Conservation (phyloP, 1,140 invertebrate species). For the Eumaeus atala region DNA sequence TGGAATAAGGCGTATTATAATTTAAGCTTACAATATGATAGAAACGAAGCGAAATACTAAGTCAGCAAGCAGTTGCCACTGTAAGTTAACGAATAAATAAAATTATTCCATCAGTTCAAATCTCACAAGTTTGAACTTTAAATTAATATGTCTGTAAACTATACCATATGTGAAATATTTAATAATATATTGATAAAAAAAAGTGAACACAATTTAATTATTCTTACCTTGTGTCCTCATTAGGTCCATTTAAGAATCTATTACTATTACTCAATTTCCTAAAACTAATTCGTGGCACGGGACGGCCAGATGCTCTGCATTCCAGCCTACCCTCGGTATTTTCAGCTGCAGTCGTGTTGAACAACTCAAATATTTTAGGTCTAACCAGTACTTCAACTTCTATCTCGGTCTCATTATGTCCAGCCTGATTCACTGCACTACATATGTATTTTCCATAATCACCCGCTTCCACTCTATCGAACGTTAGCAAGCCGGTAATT, state of each 20-base stretch:
- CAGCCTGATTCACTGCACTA: constrained; percentile 87
- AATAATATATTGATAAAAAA: too few relatives aligned
- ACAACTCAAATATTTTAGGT: constrained; percentile 85
- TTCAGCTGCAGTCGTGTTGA: constrained; percentile 82
- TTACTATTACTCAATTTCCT: constrained; percentile 76
- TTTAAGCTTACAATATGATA: too few relatives aligned
- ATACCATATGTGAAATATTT: too few relatives aligned
- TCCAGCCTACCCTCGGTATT: constrained; percentile 78
- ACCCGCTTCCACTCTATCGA: constrained; percentile 83
- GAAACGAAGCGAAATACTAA: too few relatives aligned
- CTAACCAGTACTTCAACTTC: constrained; percentile 82
- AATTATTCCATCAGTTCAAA: too few relatives aligned
- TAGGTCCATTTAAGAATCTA: constrained; percentile 76
- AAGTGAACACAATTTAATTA: background rate
- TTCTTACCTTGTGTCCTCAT: constrained; percentile 76
- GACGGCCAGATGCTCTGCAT: constrained; percentile 85
- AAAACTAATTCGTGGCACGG: constrained; percentile 84
- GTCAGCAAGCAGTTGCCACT: too few relatives aligned
- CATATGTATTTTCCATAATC: constrained; percentile 90
- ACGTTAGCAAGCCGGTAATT: constrained; percentile 80
- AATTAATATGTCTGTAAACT: too few relatives aligned
- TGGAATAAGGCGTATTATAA: too few relatives aligned
- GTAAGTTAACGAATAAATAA: too few relatives aligned
- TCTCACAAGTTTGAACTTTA: too few relatives aligned
- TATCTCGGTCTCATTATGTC: constrained; percentile 77